Percentiles rank a stretch among this genome's conserved stretches.
Evolutionary conservation across 2,888 invertebrate genomes (phyloP).

Genomic region (Folsomia candida): DNA sequence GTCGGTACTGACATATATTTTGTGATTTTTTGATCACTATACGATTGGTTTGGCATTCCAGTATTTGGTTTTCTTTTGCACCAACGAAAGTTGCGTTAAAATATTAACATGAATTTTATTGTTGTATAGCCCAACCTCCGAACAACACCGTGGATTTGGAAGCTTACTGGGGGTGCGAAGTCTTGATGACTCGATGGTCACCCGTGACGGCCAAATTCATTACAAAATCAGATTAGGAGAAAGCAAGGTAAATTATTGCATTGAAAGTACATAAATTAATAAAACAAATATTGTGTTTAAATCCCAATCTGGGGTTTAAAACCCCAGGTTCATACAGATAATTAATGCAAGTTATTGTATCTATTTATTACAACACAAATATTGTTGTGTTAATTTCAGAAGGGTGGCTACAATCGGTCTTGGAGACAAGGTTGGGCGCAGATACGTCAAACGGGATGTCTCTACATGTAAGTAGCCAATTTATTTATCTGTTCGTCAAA

Average conservation of each 20-base stretch:
- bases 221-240: conserved; percentile 50
- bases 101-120: no score
- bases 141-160: conserved; percentile 43
- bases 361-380: not conserved
- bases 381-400: conserved; percentile 26
- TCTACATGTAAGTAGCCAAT: no score
- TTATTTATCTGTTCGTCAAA: no score
- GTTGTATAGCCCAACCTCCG: conserved; percentile 45
- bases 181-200: conserved; percentile 43
- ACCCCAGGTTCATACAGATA: conserved; percentile 3
- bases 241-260: conserved; percentile 39
- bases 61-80: conserved; percentile 6
- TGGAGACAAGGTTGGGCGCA: conserved; percentile 50
- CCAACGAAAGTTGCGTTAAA: no score
- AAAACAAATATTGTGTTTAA: not conserved
- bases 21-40: conserved; percentile 1
- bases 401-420: conserved; percentile 48
- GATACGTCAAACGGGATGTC: conserved; percentile 46
- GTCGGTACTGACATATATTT: no score
- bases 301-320: not conserved
- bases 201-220: conserved; percentile 48
- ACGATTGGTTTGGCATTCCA: not conserved
- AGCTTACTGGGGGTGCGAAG: conserved; percentile 42
- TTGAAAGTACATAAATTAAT: not conserved
- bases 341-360: no score